Base-by-base conservation (phyloP, 2,888 invertebrate genomes). In the Drosophila recens region DNA sequence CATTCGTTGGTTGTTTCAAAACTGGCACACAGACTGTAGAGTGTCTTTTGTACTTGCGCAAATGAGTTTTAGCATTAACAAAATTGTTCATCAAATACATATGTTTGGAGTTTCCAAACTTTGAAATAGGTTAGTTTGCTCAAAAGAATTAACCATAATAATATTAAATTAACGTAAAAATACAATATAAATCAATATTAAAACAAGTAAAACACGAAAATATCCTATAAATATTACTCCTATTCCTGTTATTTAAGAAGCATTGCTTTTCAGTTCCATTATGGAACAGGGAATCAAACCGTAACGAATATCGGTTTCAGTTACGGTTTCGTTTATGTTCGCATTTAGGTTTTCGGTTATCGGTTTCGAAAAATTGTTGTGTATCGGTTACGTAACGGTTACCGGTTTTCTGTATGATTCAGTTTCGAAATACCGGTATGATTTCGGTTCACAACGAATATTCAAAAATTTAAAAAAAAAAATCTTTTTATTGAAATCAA, bases 11-110 rank as follows among this genome's bases (percentile, higher is more conserved):
- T 59, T 67, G 78, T 62, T 79, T 65, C 58, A 46, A 54, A 79
- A 79, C 49, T 79, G 80, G 75, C 70, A 79, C 79, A 77, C 42
- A 66, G 36, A 71, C 46, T 23, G 34, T 49, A 4, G 6, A 23
- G 13, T 13, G 33, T 56, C 59, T 73, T 79, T 68, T 72, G 78
- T 83, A 82, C 72, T 82, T 87, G 86, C 68, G 80, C 86, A 79
- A 82, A 79, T 73, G 76, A 42, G 56, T 79, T 75, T 84, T 69
- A 61, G 62, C 67, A 75, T 75, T 84, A 36, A 40, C 36, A 38
- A 57, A 56, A 56, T 58, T 75, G 80, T 79, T 75, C 45, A 62
- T 54, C 59, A 75, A 75, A 79, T 68, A 83, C 72, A 82, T 81
- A 73, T 79, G 79, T 67, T 70, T 82, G 85, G 73, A 36, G 62